phyloP scores from a whole-genome alignment of 2,797 vertebrate genomes.

The Meriones psammophilus region DNA sequence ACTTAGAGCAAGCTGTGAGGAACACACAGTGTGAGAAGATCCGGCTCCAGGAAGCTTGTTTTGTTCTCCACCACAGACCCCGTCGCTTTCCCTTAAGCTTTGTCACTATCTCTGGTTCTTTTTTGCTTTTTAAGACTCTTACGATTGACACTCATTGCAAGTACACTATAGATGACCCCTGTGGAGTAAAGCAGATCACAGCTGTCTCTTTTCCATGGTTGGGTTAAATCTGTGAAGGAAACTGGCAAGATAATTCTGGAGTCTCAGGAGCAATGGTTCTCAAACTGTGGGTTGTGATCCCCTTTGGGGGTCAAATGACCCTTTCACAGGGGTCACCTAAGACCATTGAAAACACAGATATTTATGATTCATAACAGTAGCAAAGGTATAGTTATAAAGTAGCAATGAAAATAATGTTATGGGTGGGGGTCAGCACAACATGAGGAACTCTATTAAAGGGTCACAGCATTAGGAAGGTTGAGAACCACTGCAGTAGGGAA shows the following conservation, averaged over 20 bases:
- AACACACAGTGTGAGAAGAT: rapidly evolving
- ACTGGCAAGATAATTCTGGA: background rate
- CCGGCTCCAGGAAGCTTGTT: background rate
- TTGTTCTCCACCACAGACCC: rapidly evolving
- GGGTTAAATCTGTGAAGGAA: background rate
- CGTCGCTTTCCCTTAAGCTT: too few species aligned
- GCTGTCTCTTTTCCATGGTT: background rate
- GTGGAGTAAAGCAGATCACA: background rate
- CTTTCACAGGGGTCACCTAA: background rate
- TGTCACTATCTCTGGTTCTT: background rate
- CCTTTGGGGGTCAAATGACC: background rate
- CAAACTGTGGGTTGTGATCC: background rate
- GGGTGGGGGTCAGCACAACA: background rate
- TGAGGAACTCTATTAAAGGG: background rate
- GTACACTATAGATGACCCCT: background rate
- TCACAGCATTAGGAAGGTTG: background rate
- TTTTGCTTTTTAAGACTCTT: background rate
- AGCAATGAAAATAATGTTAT: background rate
- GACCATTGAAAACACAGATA: background rate
- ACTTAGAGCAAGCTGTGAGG: too few species aligned
- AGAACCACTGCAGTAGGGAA: background rate
- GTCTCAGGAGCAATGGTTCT: background rate
- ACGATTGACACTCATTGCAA: background rate
- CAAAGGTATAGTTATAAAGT: background rate
- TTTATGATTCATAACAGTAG: background rate